Base-by-base conservation (phyloP, 1,140 invertebrate species). In the Propsilocerus akamusi region DNA sequence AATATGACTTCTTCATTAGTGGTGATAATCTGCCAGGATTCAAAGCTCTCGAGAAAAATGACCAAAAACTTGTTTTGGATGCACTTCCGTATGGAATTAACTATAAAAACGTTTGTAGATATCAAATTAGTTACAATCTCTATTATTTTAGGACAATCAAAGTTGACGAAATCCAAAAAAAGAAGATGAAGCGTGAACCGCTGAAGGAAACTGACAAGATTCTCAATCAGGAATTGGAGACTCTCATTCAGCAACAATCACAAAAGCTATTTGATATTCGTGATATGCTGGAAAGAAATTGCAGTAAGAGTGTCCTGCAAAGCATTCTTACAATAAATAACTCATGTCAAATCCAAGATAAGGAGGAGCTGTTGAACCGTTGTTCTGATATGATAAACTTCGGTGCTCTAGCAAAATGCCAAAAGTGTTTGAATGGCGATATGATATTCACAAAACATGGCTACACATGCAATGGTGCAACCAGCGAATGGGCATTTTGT, bases 401-500 rank as follows among this genome's bases (percentile, higher is more conserved):
- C 75, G 96, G 96, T 47, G 75, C 78, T 25, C 66, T 93, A 11
- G 59, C 77, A 50, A 74, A 74, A 0, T 98, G 95, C 64, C 61
- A 75, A 5, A 78, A 83, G 58, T 99, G 96, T 61, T 77, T 78
- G 50, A 62, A 69, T 28, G 82, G 83, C 8, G 80, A 89, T 58
- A 71, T 91, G 12, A 60, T 72, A 47, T 83, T 78, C 53, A 75
- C 76, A 50, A 82, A 80, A 56, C 77, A 78, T 20, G 83, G 83
- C 1, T 95, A 94, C 59, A 67, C 73, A 52, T 95, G 91, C 60
- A 62, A 61, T 49, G 94, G 93, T 34, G 70, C 83, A 63, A 56
- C 93, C 26, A 83, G 80, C 20, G 93, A 94, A 63, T 98, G 91
- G 87, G 82, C 86, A 1, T 89, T 86, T 65, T 98, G 95, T 64